These are phyloP conservation scores for Elegia similella DNA, from an alignment of 2,888 invertebrate species.

Conservation along the genomic window DNA sequence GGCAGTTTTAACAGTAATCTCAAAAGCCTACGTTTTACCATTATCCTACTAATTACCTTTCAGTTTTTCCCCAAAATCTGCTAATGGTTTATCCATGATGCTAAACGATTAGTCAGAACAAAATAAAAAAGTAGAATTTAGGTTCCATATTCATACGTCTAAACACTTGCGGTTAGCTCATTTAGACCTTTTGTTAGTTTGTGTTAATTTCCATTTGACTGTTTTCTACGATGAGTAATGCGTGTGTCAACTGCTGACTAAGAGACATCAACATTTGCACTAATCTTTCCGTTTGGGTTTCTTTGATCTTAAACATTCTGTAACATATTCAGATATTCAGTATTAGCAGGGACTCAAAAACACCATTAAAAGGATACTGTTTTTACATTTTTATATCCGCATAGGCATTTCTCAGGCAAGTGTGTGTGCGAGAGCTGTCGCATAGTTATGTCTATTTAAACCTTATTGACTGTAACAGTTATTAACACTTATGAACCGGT, in stretches of 20 bases:
- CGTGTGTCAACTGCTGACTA: slow-evolving; percentile 23
- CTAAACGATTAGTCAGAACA: slow-evolving; percentile 13
- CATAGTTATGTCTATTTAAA: no score
- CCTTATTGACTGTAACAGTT: no score
- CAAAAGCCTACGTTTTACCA: neutral
- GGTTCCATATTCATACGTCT: slow-evolving; percentile 18
- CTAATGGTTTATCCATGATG: neutral
- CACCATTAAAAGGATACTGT: no score
- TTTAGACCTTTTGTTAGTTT: slow-evolving; percentile 24
- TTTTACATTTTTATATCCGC: no score
- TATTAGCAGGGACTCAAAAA: no score
- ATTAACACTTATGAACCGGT: no score
- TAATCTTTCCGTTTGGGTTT: neutral
- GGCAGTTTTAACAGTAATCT: no score
- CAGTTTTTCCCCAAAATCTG: neutral
- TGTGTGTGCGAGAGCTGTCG: no score
- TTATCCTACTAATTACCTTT: neutral
- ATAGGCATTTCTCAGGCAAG: no score
- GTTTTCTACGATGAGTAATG: slow-evolving; percentile 23
- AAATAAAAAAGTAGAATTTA: neutral
- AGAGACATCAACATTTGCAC: slow-evolving; percentile 13
- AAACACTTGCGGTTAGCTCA: slow-evolving; percentile 22
- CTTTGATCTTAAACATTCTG: neutral
- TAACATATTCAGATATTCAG: no score
- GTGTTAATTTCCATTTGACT: slow-evolving; percentile 24